Percentiles rank a stretch among this genome's conserved stretches.
Conservation (phyloP, 2,888 invertebrate genomes). For the Podotricha telesiphe region DNA sequence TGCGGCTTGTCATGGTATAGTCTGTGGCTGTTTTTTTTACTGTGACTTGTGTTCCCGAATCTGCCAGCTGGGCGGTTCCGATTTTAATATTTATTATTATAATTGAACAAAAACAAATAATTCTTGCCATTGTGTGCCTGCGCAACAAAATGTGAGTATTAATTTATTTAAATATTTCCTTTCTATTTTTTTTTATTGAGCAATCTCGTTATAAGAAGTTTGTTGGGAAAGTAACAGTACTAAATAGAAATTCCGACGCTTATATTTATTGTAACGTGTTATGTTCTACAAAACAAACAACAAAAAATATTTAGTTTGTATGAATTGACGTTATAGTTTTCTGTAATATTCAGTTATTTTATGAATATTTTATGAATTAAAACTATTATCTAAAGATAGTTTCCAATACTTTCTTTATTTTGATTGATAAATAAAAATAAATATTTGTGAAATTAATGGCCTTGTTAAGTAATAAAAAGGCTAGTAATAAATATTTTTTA, state of each 20-base stretch:
- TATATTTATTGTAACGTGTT: constrained; percentile 36
- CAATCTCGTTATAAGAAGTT: constrained; percentile 24
- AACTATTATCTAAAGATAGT: background rate
- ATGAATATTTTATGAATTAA: background rate
- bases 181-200: constrained; percentile 17
- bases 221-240: constrained; percentile 47
- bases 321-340: background rate
- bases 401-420: background rate
- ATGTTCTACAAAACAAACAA: constrained; percentile 28
- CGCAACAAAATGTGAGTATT: constrained; percentile 51
- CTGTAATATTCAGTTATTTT: background rate
- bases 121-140: constrained; percentile 45
- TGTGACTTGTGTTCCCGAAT: constrained; percentile 38
- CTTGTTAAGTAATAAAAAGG: background rate
- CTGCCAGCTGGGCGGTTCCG: constrained; percentile 80
- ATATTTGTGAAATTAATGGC: background rate
- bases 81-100: constrained; percentile 59
- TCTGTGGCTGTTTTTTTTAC: constrained; percentile 29
- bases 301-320: background rate
- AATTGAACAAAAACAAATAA: constrained; percentile 34
- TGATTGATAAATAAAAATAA: background rate
- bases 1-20: constrained; percentile 15
- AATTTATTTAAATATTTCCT: constrained; percentile 31
- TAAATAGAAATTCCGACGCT: constrained; percentile 40
- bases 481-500: background rate